Base-by-base conservation (phyloP, 2,888 invertebrate species). In the Folsomia candida region DNA sequence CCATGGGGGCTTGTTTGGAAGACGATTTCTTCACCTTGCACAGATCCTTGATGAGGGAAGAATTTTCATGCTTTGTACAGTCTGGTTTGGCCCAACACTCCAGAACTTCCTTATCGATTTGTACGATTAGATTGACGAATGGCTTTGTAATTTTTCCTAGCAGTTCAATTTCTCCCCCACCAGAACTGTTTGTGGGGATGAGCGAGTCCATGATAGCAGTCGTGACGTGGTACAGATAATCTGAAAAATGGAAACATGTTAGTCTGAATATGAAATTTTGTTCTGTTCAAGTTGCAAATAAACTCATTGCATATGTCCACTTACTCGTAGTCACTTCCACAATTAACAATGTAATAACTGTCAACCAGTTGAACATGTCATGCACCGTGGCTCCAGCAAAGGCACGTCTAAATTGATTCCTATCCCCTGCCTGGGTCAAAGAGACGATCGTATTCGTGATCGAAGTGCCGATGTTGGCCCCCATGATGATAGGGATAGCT, bases 331-430 rank as follows among this genome's bases (percentile, higher is more conserved):
- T 79, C 25, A 84, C 81, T 81, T 87, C 87, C n/a, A 86, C 64
- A 0, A 86, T 85, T 65, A 87, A 81, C 4, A 87, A 81, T 1
- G 84, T 81, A 51, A 86, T 75, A 57, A 87, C 85, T 3, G 84
- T 82, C 66, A 87, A 81, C 84, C 86, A 85, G 81, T 87, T 87
- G 82, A 86, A 87, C 82, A 86, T 85, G 80, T 87, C 87, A 77
- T 87, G 86, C 2, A 87, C 84, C 14, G 86, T 86, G 24, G 86
- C 87, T 1, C 86, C 86, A 1, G 86, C 85, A 76, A 87, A 87
- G 2, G 86, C 86, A 24, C 86, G 76, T 72, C 85, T 80, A 80
- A 86, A 86, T 77, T 85, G 83, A 51, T 83, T 80, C 18, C 84
- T 76, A 71, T 84, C 82, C 1, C 81, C 80, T 2, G 80, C 81